phyloP scores from a whole-genome alignment of 2,888 invertebrate genomes.

The Cantharis lateralis region DNA sequence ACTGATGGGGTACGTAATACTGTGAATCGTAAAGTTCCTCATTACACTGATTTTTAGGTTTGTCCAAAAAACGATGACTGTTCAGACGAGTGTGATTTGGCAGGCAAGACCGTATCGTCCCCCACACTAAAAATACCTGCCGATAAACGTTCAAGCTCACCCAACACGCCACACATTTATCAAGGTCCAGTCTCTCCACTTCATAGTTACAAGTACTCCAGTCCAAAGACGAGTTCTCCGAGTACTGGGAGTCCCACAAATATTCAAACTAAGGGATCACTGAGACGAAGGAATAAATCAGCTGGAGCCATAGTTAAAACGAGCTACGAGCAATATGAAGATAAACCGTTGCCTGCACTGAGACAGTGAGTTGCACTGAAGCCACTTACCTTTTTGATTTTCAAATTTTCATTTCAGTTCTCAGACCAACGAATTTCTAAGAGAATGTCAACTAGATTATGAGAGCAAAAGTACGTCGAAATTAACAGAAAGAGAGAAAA shows the following conservation, averaged over 20 bases:
- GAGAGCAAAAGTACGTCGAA: conserved; percentile 62
- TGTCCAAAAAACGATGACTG: conserved; percentile 66
- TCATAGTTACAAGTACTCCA: conserved; percentile 55
- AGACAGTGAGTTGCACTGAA: conserved; percentile 70
- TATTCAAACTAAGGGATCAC: conserved; percentile 59
- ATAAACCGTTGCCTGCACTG: conserved; percentile 80
- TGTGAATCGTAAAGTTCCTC: background rate
- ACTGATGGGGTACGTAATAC: conserved; percentile 66
- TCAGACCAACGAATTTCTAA: conserved; percentile 80
- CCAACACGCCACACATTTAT: conserved; percentile 52
- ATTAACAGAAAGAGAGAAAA: conserved; percentile 79
- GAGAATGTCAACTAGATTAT: conserved; percentile 68
- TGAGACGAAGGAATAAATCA: conserved; percentile 67
- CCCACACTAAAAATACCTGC: conserved; percentile 50
- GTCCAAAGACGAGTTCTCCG: conserved; percentile 57
- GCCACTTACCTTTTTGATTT: too few species aligned
- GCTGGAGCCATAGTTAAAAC: conserved; percentile 63
- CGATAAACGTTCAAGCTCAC: conserved; percentile 57
- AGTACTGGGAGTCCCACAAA: conserved; percentile 59
- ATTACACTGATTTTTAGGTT: conserved; percentile 50
- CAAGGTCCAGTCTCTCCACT: conserved; percentile 60
- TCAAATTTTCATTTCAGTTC: conserved; percentile 65
- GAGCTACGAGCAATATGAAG: conserved; percentile 87
- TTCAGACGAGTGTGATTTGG: conserved; percentile 57
- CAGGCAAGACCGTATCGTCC: conserved; percentile 51